Evolutionary conservation across 2,113 vertebrate genomes (phyloP).

Genomic region (Xyliphius kryptos): DNA sequence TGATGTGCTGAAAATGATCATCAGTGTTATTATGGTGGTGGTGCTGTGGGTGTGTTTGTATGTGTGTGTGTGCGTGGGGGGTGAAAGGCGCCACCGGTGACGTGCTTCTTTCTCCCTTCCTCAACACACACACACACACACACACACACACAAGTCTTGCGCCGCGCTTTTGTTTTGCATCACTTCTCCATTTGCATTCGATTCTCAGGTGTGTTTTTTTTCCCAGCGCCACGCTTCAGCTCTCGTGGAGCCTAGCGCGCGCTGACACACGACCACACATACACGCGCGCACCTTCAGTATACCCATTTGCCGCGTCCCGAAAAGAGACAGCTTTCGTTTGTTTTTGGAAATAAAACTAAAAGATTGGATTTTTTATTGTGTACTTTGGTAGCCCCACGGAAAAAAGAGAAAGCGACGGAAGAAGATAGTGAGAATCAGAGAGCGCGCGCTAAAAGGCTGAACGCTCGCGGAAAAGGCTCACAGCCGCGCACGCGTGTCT

Average conservation of each 20-base stretch:
- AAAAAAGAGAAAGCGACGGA: background rate
- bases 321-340: slow-evolving; percentile 47
- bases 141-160: no score
- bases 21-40: no score
- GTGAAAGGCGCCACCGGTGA: no score
- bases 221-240: no score
- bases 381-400: background rate
- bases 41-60: no score
- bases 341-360: slow-evolving; percentile 34
- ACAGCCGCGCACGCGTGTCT: background rate
- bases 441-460: slow-evolving; percentile 30
- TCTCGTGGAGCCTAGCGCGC: slow-evolving; percentile 46
- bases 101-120: background rate
- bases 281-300: no score
- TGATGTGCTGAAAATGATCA: no score
- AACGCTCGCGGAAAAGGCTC: background rate
- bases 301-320: no score
- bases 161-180: slow-evolving; percentile 67
- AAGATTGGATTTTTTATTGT: slow-evolving; percentile 30
- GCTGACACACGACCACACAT: no score
- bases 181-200: slow-evolving; percentile 62
- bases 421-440: slow-evolving; percentile 4
- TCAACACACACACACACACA: no score
- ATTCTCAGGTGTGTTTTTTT: slow-evolving; percentile 49
- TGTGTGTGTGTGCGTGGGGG: no score